phyloP scores from a whole-genome alignment of 2,888 invertebrate genomes.

The Luperina testacea region DNA sequence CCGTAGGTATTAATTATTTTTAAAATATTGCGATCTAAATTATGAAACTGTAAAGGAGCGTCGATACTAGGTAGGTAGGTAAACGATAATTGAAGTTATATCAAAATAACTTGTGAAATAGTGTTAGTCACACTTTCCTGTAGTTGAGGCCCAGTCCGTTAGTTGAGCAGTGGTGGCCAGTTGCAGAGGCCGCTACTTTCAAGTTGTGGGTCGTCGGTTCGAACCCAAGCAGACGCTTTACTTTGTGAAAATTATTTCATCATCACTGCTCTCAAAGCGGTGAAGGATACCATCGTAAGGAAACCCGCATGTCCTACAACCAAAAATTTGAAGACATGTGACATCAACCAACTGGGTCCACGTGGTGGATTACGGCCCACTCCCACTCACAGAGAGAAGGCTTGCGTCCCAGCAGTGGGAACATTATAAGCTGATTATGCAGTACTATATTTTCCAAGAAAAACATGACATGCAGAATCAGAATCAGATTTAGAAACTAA shows the following conservation, averaged over 20 bases:
- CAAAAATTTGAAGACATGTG: background rate
- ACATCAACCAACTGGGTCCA: too few relatives aligned
- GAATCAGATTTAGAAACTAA: too few relatives aligned
- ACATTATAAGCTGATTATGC: background rate
- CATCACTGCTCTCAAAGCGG: background rate
- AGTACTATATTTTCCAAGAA: too few relatives aligned
- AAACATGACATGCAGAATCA: background rate
- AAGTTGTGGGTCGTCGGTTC: background rate
- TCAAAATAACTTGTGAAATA: background rate
- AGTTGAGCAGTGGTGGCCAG: background rate
- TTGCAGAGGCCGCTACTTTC: background rate
- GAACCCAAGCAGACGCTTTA: background rate
- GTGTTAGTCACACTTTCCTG: background rate
- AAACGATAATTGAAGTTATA: background rate
- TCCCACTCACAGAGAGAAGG: background rate
- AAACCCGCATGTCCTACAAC: background rate
- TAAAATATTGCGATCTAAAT: accelerated
- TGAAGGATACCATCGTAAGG: background rate
- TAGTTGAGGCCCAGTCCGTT: background rate
- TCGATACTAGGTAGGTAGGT: too few relatives aligned
- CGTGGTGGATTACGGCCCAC: background rate
- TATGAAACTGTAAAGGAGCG: background rate
- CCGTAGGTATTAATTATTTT: background rate
- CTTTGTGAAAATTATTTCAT: background rate
- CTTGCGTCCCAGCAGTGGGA: background rate